A percentile compares a stretch with the other conserved stretches of the same genome.
Conservation (phyloP, 2,113 vertebrate genomes). For the Pterophyllum scalare region DNA sequence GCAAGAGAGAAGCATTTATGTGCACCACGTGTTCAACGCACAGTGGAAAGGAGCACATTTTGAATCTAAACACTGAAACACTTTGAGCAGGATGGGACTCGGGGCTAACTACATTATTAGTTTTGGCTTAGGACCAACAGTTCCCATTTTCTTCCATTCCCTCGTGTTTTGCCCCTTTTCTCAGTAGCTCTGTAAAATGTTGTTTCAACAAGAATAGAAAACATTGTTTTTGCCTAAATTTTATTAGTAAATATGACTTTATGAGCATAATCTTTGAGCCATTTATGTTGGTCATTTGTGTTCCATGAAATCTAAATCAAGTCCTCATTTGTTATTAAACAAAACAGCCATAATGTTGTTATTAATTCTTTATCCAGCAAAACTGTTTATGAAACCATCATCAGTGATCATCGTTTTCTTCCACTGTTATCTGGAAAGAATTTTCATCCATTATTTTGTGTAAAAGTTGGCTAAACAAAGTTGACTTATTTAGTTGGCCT, state of each 20-base stretch:
- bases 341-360: conserved; percentile 26
- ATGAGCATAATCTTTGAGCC: conserved; percentile 29
- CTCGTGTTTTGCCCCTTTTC: background rate
- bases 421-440: conserved; percentile 20
- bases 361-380: conserved; percentile 25
- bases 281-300: conserved; percentile 32
- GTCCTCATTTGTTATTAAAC: conserved; percentile 34
- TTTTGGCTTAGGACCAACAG: conserved; percentile 42
- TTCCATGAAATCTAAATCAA: conserved; percentile 34
- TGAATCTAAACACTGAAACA: conserved; percentile 26
- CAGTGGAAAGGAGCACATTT: background rate
- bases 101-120: conserved; percentile 21
- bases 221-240: conserved; percentile 42
- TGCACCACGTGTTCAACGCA: background rate
- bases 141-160: conserved; percentile 20
- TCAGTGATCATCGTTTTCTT: conserved; percentile 19
- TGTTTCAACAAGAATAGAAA: conserved; percentile 50
- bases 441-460: conserved; percentile 24
- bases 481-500: background rate
- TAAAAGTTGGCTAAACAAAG: conserved; percentile 6
- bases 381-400: conserved; percentile 39
- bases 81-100: conserved; percentile 31
- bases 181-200: conserved; percentile 38
- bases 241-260: conserved; percentile 60
- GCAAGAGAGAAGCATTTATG: conserved; percentile 1